Conservation (phyloP, 2,797 vertebrate genomes). For the Myotis vivesi region DNA sequence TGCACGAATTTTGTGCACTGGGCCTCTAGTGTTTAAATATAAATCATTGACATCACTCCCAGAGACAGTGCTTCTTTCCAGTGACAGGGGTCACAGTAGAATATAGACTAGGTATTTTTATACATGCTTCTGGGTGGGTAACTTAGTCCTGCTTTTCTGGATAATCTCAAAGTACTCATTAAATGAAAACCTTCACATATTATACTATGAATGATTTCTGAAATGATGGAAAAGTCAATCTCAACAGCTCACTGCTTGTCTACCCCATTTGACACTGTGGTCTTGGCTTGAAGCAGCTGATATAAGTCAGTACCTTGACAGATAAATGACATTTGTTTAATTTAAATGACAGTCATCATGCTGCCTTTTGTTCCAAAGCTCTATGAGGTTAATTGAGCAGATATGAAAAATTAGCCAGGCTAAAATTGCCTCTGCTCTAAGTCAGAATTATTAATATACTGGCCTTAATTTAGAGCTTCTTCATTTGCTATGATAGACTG, state of each 20-base stretch:
- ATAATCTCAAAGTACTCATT: background rate
- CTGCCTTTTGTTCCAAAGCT: conserved; percentile 80
- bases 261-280: conserved; percentile 53
- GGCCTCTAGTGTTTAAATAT: background rate
- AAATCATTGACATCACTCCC: background rate
- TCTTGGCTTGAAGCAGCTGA: conserved; percentile 57
- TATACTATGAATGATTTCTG: conserved; percentile 14
- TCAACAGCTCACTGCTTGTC: conserved; percentile 15
- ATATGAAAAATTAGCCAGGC: conserved; percentile 80
- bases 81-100: background rate
- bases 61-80: background rate
- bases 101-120: conserved; percentile 50
- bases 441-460: conserved; percentile 77
- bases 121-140: background rate
- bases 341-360: conserved; percentile 69
- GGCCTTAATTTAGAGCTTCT: conserved; percentile 75
- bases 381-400: conserved; percentile 83
- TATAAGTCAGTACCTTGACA: conserved; percentile 73
- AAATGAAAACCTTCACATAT: fast-evolving
- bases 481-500: conserved; percentile 66
- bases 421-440: conserved; percentile 75
- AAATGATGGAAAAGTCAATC: conserved; percentile 57
- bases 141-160: background rate
- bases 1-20: no score
- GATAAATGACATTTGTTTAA: conserved; percentile 80